These are phyloP conservation scores for Magallana angulata DNA, from an alignment of 1,140 invertebrate species.

Conservation along the genomic window DNA sequence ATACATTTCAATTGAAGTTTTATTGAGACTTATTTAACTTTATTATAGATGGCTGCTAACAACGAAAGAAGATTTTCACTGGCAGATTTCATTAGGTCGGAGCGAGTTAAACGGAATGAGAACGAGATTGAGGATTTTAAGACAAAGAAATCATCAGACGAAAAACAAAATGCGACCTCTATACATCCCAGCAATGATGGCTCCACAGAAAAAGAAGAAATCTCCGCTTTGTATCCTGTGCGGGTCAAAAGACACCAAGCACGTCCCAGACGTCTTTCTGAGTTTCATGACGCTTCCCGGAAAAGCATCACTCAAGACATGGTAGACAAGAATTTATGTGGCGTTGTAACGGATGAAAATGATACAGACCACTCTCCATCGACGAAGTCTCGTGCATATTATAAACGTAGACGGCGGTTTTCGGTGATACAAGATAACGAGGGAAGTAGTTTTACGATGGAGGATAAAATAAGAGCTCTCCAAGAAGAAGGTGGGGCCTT, in stretches of 20 bases:
- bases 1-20: too few species aligned
- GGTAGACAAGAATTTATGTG: neutral
- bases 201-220: neutral
- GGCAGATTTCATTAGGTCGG: neutral
- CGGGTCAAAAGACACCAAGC: neutral
- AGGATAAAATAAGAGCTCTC: neutral
- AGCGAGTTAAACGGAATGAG: neutral
- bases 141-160: too few species aligned
- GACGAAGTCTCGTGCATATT: neutral
- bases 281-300: neutral
- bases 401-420: neutral
- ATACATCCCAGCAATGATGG: neutral
- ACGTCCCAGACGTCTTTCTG: neutral
- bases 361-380: neutral
- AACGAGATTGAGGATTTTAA: neutral
- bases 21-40: neutral
- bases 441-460: neutral
- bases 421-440: conserved; percentile 16
- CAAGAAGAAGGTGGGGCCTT: neutral
- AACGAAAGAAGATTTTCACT: neutral
- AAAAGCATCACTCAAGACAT: neutral
- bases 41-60: neutral
- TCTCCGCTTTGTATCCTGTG: neutral
- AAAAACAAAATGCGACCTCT: neutral
- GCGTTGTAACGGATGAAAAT: neutral